Evolutionary conservation across 2,113 vertebrate species (phyloP).

Genomic region (Aegithalos caudatus): DNA sequence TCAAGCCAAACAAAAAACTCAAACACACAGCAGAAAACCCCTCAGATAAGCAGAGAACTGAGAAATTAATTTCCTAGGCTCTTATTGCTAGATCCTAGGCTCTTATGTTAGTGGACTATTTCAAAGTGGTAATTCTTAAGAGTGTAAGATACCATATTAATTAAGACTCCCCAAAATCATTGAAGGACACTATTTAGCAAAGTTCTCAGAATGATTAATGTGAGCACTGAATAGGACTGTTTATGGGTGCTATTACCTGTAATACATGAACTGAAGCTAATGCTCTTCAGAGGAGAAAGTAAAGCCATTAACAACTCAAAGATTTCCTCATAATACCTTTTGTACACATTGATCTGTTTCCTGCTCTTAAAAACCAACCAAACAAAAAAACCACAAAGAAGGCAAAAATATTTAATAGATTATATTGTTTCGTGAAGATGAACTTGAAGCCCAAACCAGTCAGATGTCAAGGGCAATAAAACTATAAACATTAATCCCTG

Average conservation of each 20-base stretch:
- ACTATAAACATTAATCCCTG: background rate
- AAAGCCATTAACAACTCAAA: background rate
- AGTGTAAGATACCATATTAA: background rate
- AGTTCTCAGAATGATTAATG: background rate
- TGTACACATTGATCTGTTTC: background rate
- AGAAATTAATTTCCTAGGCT: background rate
- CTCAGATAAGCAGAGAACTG: background rate
- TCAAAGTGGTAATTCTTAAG: background rate
- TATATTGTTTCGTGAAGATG: background rate
- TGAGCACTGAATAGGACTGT: background rate
- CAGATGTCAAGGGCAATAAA: background rate
- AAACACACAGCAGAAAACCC: background rate
- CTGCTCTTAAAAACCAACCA: background rate
- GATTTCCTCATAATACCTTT: conserved; percentile 2
- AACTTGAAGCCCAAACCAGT: background rate
- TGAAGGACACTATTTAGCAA: background rate
- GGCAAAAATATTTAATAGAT: conserved; percentile 4
- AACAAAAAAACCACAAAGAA: background rate
- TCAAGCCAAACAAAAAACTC: background rate
- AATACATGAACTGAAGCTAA: background rate
- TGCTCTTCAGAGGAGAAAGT: background rate
- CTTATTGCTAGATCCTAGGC: background rate
- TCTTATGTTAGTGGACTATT: background rate
- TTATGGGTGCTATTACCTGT: background rate
- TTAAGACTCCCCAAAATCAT: background rate